A percentile compares a stretch with the other conserved stretches of the same genome.
Evolutionary conservation across 2,797 vertebrate genomes (phyloP).

Genomic region (Coreius guichenoti): DNA sequence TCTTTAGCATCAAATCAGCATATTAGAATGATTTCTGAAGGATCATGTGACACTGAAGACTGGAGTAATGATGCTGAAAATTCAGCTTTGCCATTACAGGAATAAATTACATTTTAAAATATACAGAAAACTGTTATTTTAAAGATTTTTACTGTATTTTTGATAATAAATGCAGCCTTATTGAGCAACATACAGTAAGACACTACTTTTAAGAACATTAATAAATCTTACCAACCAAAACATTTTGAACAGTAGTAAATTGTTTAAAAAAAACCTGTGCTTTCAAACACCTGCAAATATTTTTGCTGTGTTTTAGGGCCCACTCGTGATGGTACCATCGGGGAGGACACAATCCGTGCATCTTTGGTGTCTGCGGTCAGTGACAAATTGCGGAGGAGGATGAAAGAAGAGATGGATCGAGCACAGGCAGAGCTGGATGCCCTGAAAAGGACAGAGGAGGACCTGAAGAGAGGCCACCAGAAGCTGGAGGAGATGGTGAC

Average conservation of each 20-base stretch:
- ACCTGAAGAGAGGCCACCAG: slow-evolving; percentile 96
- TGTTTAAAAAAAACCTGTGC: not conserved
- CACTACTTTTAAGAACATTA: not conserved
- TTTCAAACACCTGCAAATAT: not conserved
- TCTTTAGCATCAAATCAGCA: not conserved
- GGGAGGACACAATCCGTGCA: slow-evolving; percentile 95
- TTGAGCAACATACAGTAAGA: not conserved
- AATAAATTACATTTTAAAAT: not conserved
- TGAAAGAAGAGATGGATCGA: slow-evolving; percentile 99
- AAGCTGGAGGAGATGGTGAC: slow-evolving; percentile 97
- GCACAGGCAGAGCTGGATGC: slow-evolving; percentile 97
- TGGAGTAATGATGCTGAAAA: not conserved
- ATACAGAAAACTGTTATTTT: not conserved
- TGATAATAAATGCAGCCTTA: not conserved
- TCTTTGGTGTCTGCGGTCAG: slow-evolving; percentile 97
- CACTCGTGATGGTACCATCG: slow-evolving; percentile 92
- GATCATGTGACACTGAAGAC: not conserved
- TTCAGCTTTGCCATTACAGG: not conserved
- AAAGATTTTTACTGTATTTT: not conserved
- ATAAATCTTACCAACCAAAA: not conserved
- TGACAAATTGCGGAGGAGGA: slow-evolving; percentile 95
- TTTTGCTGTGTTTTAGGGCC: slow-evolving; percentile 77
- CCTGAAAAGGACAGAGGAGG: slow-evolving; percentile 95
- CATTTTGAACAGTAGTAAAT: not conserved
- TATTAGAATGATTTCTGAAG: not conserved